Evolutionary conservation across 2,113 vertebrate genomes (phyloP).

Genomic region (Chauna torquata): DNA sequence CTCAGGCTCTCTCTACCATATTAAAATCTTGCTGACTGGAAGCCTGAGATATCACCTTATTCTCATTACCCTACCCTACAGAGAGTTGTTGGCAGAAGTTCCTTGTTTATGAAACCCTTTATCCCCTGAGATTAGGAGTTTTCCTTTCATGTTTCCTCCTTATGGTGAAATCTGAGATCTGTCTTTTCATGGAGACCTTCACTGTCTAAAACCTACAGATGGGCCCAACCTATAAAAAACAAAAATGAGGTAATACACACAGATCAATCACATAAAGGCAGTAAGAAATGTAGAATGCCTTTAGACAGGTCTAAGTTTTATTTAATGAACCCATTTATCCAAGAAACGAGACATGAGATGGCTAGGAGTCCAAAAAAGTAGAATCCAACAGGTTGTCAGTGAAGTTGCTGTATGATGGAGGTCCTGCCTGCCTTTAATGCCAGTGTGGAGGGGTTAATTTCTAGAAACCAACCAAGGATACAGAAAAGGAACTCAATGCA

Average conservation of each 20-base stretch:
- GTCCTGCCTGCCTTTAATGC: neutral
- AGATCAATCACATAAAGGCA: neutral
- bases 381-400: neutral
- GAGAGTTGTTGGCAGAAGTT: neutral
- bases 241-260: neutral
- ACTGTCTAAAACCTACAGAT: neutral
- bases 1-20: neutral
- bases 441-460: neutral
- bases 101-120: neutral
- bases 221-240: neutral
- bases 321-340: neutral
- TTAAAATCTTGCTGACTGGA: neutral
- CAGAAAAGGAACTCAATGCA: neutral
- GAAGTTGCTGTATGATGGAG: neutral
- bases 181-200: neutral
- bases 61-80: neutral
- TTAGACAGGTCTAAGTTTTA: neutral
- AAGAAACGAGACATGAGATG: neutral
- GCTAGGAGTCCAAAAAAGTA: neutral
- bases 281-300: neutral
- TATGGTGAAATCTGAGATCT: neutral
- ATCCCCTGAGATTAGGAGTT: neutral
- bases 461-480: neutral
- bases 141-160: neutral
- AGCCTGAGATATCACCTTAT: neutral